Conservation (phyloP, 2,888 invertebrate genomes). For the Eupithecia subumbrata region DNA sequence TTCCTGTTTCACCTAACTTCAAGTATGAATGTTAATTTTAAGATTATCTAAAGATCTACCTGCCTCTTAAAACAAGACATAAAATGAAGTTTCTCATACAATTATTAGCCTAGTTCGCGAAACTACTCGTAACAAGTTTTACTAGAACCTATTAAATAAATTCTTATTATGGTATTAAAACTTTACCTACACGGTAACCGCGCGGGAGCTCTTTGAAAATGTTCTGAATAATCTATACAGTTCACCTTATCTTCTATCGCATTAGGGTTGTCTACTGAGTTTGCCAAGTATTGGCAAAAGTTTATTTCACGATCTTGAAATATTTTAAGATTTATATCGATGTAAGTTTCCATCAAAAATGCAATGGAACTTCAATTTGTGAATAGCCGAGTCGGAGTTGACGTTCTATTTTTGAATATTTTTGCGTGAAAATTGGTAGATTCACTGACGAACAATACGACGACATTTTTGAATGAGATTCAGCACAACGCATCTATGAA, state of each 20-base stretch:
- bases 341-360: neutral
- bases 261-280: slow-evolving; percentile 3
- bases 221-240: slow-evolving; percentile 22
- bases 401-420: neutral
- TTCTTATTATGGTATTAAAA: slow-evolving; percentile 43
- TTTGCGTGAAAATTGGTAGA: neutral
- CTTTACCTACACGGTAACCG: slow-evolving; percentile 38
- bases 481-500: too few species aligned
- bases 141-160: slow-evolving; percentile 38
- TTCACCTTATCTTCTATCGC: slow-evolving; percentile 14
- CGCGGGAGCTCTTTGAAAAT: slow-evolving; percentile 25
- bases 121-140: slow-evolving; percentile 28
- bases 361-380: neutral
- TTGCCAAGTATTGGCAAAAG: neutral
- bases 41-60: neutral
- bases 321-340: neutral
- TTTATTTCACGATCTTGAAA: neutral
- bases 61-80: slow-evolving; percentile 9
- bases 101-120: slow-evolving; percentile 22
- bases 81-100: slow-evolving; percentile 26
- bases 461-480: too few species aligned
- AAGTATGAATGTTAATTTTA: neutral
- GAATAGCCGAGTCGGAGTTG: neutral
- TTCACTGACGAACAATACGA: neutral
- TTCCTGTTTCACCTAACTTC: neutral